A percentile compares a stretch with the other conserved stretches of the same genome.
Evolutionary conservation across 2,888 invertebrate species (phyloP).

Genomic region (Stenodema calcarata): DNA sequence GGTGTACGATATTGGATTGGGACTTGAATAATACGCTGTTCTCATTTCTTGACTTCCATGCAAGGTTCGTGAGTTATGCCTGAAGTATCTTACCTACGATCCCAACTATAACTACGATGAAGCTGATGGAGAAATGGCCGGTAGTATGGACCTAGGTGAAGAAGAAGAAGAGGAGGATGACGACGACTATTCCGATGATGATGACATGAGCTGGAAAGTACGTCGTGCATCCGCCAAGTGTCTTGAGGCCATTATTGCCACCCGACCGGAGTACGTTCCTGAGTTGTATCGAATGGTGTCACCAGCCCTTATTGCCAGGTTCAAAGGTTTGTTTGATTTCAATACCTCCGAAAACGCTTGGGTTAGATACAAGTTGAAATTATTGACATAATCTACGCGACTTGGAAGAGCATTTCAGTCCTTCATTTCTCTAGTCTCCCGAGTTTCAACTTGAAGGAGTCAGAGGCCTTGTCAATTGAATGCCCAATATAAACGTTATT

Average conservation of each 20-base stretch:
- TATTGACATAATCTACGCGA: too few species aligned
- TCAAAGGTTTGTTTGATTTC: constrained; percentile 72
- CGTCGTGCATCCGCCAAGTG: constrained; percentile 97
- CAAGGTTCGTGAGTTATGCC: constrained; percentile 83
- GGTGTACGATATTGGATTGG: too few species aligned
- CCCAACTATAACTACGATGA: constrained; percentile 99
- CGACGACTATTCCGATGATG: constrained; percentile 97
- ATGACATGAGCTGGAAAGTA: constrained; percentile 98
- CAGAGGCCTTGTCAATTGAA: too few species aligned
- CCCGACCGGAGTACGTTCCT: constrained; percentile 86
- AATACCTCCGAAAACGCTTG: too few species aligned
- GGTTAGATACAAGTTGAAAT: too few species aligned
- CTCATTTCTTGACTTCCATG: neutral
- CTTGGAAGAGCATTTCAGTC: too few species aligned
- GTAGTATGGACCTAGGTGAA: constrained; percentile 73
- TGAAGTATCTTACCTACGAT: constrained; percentile 93
- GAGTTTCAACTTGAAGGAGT: too few species aligned
- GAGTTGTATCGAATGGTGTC: constrained; percentile 90
- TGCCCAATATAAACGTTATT: neutral
- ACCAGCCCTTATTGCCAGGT: constrained; percentile 88
- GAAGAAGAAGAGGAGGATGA: constrained; percentile 77
- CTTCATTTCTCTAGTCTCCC: too few species aligned
- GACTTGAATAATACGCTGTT: too few species aligned
- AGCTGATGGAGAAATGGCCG: constrained; percentile 74
- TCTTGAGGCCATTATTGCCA: constrained; percentile 91